A percentile compares a stretch with the other conserved stretches of the same genome.
Conservation (phyloP, 30 jellyfish, hydroid and myxozoan species). For the Mastigias papua region DNA sequence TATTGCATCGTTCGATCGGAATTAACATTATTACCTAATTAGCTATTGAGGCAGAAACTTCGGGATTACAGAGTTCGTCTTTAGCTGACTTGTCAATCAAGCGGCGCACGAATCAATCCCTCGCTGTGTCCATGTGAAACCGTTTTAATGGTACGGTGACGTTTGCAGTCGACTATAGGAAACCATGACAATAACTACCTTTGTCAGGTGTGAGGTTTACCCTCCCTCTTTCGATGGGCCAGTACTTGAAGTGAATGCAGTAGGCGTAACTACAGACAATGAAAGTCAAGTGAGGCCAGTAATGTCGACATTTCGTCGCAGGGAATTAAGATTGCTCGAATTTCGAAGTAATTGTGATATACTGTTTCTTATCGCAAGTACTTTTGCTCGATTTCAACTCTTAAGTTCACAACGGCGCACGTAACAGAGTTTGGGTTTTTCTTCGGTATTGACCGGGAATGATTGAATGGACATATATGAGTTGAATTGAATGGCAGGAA, state of each 20-base stretch:
- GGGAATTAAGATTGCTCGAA: constrained; percentile 56
- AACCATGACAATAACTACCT: constrained; percentile 57
- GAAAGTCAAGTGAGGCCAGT: constrained; percentile 81
- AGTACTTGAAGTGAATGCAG: constrained; percentile 62
- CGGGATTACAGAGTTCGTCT: constrained; percentile 51
- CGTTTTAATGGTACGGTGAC: constrained; percentile 53
- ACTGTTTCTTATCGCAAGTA: not conserved
- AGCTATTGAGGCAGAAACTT: constrained; percentile 67
- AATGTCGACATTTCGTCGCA: constrained; percentile 50
- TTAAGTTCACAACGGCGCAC: not conserved
- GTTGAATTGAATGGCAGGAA: not conserved
- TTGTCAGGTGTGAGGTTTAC: constrained; percentile 81
- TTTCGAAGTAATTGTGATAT: constrained; percentile 32
- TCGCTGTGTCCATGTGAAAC: constrained; percentile 28
- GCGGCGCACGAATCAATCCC: constrained; percentile 51
- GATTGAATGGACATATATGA: not conserved
- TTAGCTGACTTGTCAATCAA: constrained; percentile 64
- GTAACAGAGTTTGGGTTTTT: not conserved
- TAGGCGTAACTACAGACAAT: constrained; percentile 69
- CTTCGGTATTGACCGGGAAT: not conserved
- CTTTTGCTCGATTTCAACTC: not conserved
- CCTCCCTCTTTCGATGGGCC: constrained; percentile 76
- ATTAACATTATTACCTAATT: constrained; percentile 56
- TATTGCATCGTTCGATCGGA: constrained; percentile 50
- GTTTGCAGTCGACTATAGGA: constrained; percentile 39